Conservation (phyloP, 2,888 invertebrate genomes). For the Cryptosula pallasiana region DNA sequence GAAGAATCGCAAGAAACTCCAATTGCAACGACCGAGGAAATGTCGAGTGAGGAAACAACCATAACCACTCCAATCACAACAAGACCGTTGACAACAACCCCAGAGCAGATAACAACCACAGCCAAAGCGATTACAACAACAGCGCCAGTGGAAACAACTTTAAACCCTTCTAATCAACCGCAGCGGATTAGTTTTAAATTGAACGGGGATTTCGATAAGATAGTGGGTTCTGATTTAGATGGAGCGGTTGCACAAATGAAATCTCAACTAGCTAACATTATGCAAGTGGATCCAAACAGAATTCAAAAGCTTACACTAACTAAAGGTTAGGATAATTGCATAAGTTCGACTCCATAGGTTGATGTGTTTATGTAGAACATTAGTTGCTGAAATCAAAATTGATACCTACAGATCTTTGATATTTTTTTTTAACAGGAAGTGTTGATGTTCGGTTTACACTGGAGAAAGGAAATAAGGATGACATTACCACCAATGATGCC, state of each 20-base stretch:
- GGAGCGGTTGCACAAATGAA: background rate
- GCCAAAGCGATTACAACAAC: background rate
- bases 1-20: too few relatives aligned
- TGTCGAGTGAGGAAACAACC: background rate
- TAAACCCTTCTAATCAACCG: background rate
- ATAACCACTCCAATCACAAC: background rate
- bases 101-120: background rate
- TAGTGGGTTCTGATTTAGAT: background rate
- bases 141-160: background rate
- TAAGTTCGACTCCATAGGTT: too few relatives aligned
- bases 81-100: background rate
- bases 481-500: background rate
- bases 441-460: constrained; percentile 3
- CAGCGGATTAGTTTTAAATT: background rate
- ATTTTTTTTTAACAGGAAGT: constrained; percentile 6
- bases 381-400: too few relatives aligned
- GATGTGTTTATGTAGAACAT: too few relatives aligned
- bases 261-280: constrained; percentile 4
- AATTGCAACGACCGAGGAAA: too few relatives aligned
- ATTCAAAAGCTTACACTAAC: constrained; percentile 8
- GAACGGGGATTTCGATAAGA: background rate
- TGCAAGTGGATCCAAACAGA: background rate
- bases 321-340: constrained; percentile 8
- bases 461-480: background rate
- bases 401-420: background rate